phyloP scores from a whole-genome alignment of 2,113 vertebrate species.

The Gymnogyps californianus region DNA sequence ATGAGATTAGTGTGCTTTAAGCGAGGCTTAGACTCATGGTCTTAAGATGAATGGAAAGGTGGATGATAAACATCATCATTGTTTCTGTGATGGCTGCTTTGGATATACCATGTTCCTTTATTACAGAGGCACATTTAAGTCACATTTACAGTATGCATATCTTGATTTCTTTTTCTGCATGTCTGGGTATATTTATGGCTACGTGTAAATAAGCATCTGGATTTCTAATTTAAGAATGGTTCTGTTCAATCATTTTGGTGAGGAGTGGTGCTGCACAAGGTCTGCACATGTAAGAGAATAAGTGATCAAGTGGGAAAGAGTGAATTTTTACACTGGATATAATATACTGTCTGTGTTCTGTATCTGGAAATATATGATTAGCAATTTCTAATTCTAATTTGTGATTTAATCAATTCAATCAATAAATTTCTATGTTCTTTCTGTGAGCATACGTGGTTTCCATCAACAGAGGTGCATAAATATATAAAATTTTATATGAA shows the following conservation, averaged over 20 bases:
- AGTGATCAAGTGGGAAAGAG: background rate
- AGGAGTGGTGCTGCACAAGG: background rate
- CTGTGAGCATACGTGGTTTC: background rate
- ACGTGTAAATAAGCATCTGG: background rate
- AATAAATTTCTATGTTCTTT: background rate
- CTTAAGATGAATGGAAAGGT: background rate
- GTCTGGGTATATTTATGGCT: background rate
- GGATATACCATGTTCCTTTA: background rate
- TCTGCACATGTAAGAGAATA: background rate
- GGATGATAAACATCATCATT: background rate
- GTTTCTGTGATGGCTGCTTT: background rate
- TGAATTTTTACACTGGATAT: background rate
- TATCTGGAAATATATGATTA: background rate
- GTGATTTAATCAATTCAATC: slow-evolving; percentile 11
- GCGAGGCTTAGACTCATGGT: background rate
- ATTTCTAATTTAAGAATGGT: background rate
- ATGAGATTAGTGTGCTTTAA: background rate
- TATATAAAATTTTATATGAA: background rate
- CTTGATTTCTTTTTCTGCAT: background rate
- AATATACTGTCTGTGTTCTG: background rate
- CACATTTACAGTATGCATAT: background rate
- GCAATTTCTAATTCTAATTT: background rate
- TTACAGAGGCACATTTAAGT: background rate
- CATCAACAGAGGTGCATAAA: background rate
- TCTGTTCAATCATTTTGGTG: background rate